phyloP scores from a whole-genome alignment of 30 jellyfish, hydroid and myxozoan genomes.

The Cassiopea andromeda region DNA sequence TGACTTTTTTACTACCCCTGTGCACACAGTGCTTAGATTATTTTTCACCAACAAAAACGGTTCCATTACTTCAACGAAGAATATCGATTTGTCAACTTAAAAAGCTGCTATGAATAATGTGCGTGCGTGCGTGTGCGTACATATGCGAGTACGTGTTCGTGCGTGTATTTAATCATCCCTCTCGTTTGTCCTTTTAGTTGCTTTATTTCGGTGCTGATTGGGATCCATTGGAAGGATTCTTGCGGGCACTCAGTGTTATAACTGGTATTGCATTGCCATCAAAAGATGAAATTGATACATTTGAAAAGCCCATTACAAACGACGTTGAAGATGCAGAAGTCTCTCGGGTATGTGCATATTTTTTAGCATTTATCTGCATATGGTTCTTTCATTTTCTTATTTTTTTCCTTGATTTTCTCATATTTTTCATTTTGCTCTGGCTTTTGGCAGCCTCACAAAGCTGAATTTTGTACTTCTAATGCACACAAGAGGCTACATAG shows the following conservation, averaged over 20 bases:
- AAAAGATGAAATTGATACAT: slow-evolving; percentile 34
- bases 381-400: not conserved
- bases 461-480: no score
- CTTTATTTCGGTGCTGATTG: slow-evolving; percentile 67
- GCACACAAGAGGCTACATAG: no score
- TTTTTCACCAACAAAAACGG: no score
- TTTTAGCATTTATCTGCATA: not conserved
- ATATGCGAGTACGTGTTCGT: not conserved
- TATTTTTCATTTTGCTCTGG: no score
- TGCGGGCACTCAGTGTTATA: slow-evolving; percentile 77
- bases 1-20: no score
- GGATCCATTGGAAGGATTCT: slow-evolving; percentile 85
- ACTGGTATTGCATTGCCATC: slow-evolving; percentile 65
- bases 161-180: not conserved
- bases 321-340: not conserved
- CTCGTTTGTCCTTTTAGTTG: slow-evolving; percentile 43
- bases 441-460: no score
- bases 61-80: no score
- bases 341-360: not conserved
- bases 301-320: slow-evolving; percentile 14
- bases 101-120: no score
- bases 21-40: no score
- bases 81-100: no score
- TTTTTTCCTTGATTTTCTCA: no score
- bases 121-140: no score